Evolutionary conservation across 1,140 invertebrate genomes (phyloP), one percentile per base, ranked within the genome.

Genomic region (Aricia agestis): DNA sequence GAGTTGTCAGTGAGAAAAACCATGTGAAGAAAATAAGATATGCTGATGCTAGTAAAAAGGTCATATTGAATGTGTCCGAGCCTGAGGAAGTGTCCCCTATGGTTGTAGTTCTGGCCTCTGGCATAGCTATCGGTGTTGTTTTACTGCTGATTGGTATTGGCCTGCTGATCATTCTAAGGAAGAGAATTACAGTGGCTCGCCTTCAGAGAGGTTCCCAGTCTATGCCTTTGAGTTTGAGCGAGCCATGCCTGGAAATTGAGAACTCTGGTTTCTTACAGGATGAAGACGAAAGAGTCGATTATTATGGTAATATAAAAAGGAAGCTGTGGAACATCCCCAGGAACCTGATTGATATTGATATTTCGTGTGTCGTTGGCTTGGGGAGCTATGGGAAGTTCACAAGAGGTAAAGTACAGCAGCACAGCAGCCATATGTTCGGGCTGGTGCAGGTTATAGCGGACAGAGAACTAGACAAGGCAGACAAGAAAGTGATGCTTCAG

Each of bases 381-480:
- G 96, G 96, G 19, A 93, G 93, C 75, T 97, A 95, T 89, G 96
- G 96, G 0, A 94, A 94, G 66, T 94, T 97, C 17, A 94, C 95
- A 32, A 94, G 90, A 72, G 95, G 95, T 0, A 93, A 91, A 63
- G 91, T 96, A 1, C 90, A 93, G 70, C 94, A 94, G 77, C 93
- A 95, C 72, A 85, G 84, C 9, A 81, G 76, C 5, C 83, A 84
- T 42, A 87, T 82, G 7, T 75, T 85, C 31, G 80, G 87, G 0
- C 68, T 92, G 10, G 86, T 92, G 7, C 91, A 92, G 72, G 83
- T 89, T 10, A 83, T 92, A 70, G 71, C 78, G 74, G 95, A 97
- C 75, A 92, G 92, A 61, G 93, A 93, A 41, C 83, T 96, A 58
- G 93, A 93, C 67, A 92, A 90, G 68, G 89, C 93, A 2, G 93